Evolutionary conservation across 2,888 invertebrate genomes (phyloP).

Genomic region (Nomada goodeniana): DNA sequence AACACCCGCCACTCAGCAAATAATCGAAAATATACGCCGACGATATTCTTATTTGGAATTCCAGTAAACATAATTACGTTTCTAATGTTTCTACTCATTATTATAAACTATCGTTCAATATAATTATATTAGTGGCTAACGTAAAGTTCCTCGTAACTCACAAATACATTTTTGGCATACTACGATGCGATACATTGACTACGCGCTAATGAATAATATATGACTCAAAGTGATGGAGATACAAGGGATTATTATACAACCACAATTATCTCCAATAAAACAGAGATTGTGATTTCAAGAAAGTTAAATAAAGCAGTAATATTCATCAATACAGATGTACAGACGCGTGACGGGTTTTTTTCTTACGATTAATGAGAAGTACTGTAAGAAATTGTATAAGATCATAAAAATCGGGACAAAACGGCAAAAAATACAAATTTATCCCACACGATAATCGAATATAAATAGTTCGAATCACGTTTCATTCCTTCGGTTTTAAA

Average conservation of each 20-base stretch:
- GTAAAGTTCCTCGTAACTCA: constrained; percentile 46
- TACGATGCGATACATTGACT: constrained; percentile 67
- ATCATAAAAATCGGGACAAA: constrained; percentile 8
- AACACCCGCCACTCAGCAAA: constrained; percentile 78
- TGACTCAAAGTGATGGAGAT: constrained; percentile 66
- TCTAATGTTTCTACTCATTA: constrained; percentile 60
- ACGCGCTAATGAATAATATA: constrained; percentile 66
- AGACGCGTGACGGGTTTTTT: constrained; percentile 56
- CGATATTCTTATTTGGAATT: constrained; percentile 65
- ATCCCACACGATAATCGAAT: constrained; percentile 13
- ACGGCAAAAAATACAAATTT: constrained; percentile 14
- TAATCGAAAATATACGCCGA: constrained; percentile 78
- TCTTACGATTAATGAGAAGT: constrained; percentile 15
- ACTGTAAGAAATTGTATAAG: constrained; percentile 33
- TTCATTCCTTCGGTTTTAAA: background rate
- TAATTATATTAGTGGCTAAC: constrained; percentile 56
- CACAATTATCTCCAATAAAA: constrained; percentile 51
- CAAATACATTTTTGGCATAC: constrained; percentile 69
- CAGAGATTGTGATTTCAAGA: constrained; percentile 53
- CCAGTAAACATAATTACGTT: constrained; percentile 63
- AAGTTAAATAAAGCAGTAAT: constrained; percentile 49
- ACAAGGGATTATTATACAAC: constrained; percentile 61
- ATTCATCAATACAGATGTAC: constrained; percentile 37
- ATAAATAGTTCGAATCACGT: constrained; percentile 40
- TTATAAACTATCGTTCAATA: constrained; percentile 64